phyloP scores from a whole-genome alignment of 1,140 invertebrate species.

The Drosophila lowei region DNA sequence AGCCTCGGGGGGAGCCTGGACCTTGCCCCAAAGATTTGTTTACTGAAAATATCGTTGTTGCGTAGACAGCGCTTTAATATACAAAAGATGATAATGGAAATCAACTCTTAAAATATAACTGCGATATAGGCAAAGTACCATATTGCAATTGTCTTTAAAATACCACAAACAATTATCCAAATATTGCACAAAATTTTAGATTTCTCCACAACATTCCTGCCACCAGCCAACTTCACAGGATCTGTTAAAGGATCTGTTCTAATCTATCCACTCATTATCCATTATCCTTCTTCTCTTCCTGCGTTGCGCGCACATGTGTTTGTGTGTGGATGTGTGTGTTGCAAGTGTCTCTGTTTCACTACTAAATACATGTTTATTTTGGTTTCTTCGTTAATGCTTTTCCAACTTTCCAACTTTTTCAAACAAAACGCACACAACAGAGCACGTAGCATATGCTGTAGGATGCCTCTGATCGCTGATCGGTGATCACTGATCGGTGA shows the following conservation, averaged over 20 bases:
- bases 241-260: conserved; percentile 40
- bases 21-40: conserved; percentile 2
- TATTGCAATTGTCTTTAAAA: conserved; percentile 47
- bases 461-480: conserved; percentile 28
- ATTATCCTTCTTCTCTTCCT: conserved; percentile 26
- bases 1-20: too few species aligned
- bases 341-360: conserved; percentile 35
- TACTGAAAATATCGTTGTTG: conserved; percentile 3
- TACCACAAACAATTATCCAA: conserved; percentile 16
- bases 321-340: conserved; percentile 11
- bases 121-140: not conserved
- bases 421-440: conserved; percentile 34
- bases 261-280: conserved; percentile 18
- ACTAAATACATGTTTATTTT: conserved; percentile 70
- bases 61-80: conserved; percentile 23
- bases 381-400: conserved; percentile 65
- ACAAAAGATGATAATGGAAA: not conserved
- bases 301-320: conserved; percentile 1
- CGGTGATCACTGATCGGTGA: conserved; percentile 30
- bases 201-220: conserved; percentile 29
- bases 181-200: conserved; percentile 54
- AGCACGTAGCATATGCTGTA: not conserved
- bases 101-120: conserved; percentile 17
- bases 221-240: conserved; percentile 59
- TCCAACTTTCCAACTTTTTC: conserved; percentile 19